Conservation (phyloP, 2,888 invertebrate genomes). For the Cheilosia vulpina region DNA sequence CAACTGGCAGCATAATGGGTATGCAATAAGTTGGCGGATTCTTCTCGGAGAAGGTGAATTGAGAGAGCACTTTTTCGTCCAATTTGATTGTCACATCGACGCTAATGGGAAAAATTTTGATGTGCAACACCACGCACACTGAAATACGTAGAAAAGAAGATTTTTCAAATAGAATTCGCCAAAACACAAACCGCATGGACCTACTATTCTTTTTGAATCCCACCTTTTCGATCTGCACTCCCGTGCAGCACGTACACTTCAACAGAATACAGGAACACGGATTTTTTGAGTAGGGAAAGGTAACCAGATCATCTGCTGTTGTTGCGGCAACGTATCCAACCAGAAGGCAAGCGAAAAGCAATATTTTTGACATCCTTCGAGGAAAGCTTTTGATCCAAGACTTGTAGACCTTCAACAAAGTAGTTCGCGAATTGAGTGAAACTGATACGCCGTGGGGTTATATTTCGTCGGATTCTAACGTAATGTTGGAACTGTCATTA, state of each 20-base stretch:
- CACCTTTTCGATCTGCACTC: not conserved
- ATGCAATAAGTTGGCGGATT: slow-evolving; percentile 77
- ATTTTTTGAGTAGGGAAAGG: slow-evolving; percentile 6
- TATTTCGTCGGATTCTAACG: not conserved
- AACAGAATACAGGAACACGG: slow-evolving; percentile 7
- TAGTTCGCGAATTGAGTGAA: slow-evolving; percentile 19
- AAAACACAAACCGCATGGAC: not conserved
- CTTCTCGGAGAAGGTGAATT: slow-evolving; percentile 72
- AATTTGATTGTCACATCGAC: slow-evolving; percentile 56
- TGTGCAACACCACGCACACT: slow-evolving; percentile 20
- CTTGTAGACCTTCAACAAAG: slow-evolving; percentile 5
- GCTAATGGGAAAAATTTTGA: not conserved
- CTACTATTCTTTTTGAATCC: slow-evolving; percentile 27
- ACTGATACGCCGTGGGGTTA: not conserved
- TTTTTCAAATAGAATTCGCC: not conserved
- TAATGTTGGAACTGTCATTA: not conserved
- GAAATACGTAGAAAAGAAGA: not conserved
- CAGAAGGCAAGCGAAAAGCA: slow-evolving; percentile 2
- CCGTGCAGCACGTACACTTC: slow-evolving; percentile 39
- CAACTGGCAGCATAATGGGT: slow-evolving; percentile 77
- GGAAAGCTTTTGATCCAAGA: not conserved
- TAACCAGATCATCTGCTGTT: not conserved
- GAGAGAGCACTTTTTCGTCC: slow-evolving; percentile 70
- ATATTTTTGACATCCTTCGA: slow-evolving; percentile 3
- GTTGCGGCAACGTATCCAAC: not conserved